phyloP scores from a whole-genome alignment of 2,888 invertebrate genomes.

The Drosophila limbata region DNA sequence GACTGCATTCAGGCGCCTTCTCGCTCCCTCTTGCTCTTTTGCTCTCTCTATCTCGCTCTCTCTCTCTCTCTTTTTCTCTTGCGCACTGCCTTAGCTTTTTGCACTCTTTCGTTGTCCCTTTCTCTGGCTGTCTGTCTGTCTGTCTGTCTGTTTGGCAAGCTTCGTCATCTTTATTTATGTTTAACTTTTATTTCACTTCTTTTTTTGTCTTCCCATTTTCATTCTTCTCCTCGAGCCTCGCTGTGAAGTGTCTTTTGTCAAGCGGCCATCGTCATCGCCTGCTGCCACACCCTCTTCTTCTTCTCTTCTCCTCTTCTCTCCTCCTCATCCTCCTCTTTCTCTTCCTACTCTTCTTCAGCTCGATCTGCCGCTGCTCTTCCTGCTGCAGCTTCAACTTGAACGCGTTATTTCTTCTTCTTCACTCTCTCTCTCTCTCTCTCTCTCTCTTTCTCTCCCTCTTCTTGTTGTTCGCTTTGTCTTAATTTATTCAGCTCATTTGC shows the following conservation, averaged over 20 bases:
- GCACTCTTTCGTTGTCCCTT: constrained; percentile 8
- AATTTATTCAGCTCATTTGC: constrained; percentile 74
- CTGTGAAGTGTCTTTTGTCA: constrained; percentile 74
- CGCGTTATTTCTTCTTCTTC: constrained; percentile 17
- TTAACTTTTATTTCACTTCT: constrained; percentile 51
- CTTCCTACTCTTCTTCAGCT: constrained; percentile 4
- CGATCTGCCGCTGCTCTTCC: constrained; percentile 28
- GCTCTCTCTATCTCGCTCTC: constrained; percentile 2
- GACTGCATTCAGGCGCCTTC: constrained; percentile 57
- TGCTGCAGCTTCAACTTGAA: constrained; percentile 52
- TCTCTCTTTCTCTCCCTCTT: not conserved
- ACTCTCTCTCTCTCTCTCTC: not conserved
- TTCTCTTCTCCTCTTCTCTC: not conserved
- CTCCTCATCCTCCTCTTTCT: too few relatives aligned
- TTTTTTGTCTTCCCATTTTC: constrained; percentile 13
- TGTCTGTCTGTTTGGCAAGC: constrained; percentile 48
- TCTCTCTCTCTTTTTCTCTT: not conserved
- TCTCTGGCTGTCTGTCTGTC: constrained; percentile 24
- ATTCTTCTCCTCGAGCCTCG: constrained; percentile 7
- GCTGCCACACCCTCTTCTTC: constrained; percentile 41
- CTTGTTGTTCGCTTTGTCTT: constrained; percentile 46
- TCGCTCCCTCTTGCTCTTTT: constrained; percentile 28
- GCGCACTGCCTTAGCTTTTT: not conserved
- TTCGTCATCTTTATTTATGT: constrained; percentile 81
- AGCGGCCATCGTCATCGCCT: constrained; percentile 69